A percentile compares a stretch with the other conserved stretches of the same genome.
phyloP scores from a whole-genome alignment of 2,113 vertebrate species.

The Gnathochromis pfefferi region DNA sequence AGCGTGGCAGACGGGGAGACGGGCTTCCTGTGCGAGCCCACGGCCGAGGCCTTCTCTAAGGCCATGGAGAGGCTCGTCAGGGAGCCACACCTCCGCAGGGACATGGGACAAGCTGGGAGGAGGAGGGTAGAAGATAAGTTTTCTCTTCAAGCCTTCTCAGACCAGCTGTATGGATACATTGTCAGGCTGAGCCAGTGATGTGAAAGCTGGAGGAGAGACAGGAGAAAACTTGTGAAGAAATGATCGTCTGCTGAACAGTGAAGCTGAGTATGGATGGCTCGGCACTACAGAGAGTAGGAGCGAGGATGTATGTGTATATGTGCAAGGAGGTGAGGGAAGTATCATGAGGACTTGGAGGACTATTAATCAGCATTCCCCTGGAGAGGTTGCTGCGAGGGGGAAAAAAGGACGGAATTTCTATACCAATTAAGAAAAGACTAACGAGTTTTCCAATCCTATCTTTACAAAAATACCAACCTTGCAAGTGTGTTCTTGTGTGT shows the following conservation, averaged over 20 bases:
- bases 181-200: constrained; percentile 73
- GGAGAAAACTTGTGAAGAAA: background rate
- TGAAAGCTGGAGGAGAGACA: background rate
- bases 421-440: constrained; percentile 65
- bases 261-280: background rate
- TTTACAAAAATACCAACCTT: constrained; percentile 48
- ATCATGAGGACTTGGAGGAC: constrained; percentile 34
- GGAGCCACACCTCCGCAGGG: constrained; percentile 77
- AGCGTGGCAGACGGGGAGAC: constrained; percentile 81
- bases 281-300: background rate
- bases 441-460: constrained; percentile 57
- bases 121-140: constrained; percentile 82
- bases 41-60: constrained; percentile 77
- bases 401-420: constrained; percentile 54
- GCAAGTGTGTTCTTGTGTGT: background rate
- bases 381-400: constrained; percentile 56
- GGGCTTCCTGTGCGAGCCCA: constrained; percentile 85
- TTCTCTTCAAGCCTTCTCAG: constrained; percentile 84
- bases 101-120: constrained; percentile 86
- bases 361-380: constrained; percentile 63
- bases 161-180: constrained; percentile 82
- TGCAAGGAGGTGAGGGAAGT: background rate
- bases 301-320: constrained; percentile 24
- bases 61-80: constrained; percentile 84
- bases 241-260: background rate